These are phyloP conservation scores for Petrocephalus schoutedeni DNA, from an alignment of 2,797 vertebrate genomes.

Conservation along the genomic window DNA sequence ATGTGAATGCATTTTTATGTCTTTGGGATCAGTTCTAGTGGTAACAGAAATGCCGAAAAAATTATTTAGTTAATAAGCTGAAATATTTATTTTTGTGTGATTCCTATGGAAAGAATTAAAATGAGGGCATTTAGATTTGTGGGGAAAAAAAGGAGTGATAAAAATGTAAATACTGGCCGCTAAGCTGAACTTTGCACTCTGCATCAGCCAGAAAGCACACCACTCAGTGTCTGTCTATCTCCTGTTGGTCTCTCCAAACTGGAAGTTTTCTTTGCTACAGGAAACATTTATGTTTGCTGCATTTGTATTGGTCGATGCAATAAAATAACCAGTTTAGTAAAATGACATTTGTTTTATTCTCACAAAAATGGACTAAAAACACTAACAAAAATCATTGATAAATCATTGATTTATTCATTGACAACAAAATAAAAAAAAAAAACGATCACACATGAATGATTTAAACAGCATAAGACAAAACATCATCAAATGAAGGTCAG, in stretches of 20 bases:
- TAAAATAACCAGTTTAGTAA: not conserved
- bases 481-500: not conserved
- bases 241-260: not conserved
- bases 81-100: not conserved
- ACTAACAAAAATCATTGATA: not conserved
- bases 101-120: not conserved
- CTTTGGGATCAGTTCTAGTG: not conserved
- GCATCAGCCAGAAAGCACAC: not conserved
- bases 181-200: conserved; percentile 14
- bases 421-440: not conserved
- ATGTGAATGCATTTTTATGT: not conserved
- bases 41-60: not conserved
- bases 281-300: not conserved
- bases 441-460: not conserved
- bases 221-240: not conserved
- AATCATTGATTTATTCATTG: not conserved
- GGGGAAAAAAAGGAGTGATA: not conserved
- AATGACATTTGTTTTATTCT: not conserved
- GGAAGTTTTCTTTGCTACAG: not conserved
- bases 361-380: not conserved
- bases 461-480: not conserved
- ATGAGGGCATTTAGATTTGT: not conserved
- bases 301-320: not conserved
- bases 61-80: not conserved
- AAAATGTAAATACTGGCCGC: not conserved